Conservation (phyloP, 2,797 vertebrate genomes). For the Peromyscus eremicus region DNA sequence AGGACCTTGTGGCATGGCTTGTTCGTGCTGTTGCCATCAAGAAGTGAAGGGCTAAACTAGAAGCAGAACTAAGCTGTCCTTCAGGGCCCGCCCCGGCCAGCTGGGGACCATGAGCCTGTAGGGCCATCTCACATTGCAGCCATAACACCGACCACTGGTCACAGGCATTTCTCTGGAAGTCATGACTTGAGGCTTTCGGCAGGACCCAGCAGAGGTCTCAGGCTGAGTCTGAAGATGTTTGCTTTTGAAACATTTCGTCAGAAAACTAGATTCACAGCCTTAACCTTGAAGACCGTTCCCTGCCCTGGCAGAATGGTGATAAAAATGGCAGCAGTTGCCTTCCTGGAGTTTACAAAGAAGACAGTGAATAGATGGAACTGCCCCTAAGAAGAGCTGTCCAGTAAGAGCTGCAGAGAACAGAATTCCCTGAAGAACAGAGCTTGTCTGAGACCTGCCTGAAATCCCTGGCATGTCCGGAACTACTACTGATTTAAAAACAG, state of each 20-base stretch:
- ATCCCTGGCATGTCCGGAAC: not conserved
- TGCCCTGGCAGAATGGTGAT: not conserved
- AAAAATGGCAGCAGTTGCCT: not conserved
- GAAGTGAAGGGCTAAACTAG: not conserved
- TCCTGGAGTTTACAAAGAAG: not conserved
- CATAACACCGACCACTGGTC: not conserved
- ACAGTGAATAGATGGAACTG: not conserved
- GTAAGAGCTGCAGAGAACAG: no score
- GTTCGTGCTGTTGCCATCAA: not conserved
- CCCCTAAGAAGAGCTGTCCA: not conserved
- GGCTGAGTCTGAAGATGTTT: not conserved
- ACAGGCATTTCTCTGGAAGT: not conserved
- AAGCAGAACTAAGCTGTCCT: not conserved
- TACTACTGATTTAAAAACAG: not conserved
- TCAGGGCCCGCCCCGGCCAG: not conserved
- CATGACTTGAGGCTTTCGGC: accelerated
- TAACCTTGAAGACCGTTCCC: not conserved
- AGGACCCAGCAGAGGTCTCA: not conserved
- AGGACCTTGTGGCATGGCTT: not conserved
- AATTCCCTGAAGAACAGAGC: not conserved
- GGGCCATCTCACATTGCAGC: not conserved
- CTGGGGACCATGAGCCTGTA: not conserved
- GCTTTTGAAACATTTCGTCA: not conserved
- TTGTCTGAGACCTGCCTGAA: not conserved
- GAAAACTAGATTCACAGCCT: not conserved